Evolutionary conservation across 2,888 invertebrate genomes (phyloP).

Genomic region (Branchinecta sandiegonensis): DNA sequence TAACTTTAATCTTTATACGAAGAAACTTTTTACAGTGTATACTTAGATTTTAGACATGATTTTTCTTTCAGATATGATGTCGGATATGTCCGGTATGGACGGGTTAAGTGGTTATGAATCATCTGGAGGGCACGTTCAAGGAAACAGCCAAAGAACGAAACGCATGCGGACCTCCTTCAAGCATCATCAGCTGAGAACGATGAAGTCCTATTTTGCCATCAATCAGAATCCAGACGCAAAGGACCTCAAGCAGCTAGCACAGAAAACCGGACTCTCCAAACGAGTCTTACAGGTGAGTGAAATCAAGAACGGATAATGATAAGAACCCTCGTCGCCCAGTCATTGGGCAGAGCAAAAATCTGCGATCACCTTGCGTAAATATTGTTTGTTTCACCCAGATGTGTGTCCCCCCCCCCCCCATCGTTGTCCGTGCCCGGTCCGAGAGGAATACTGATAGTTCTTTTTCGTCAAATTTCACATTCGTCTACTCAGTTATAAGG

Average conservation of each 20-base stretch:
- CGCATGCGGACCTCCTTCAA: constrained; percentile 98
- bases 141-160: constrained; percentile 53
- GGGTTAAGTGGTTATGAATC: constrained; percentile 14
- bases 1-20: too few species aligned
- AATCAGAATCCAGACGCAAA: constrained; percentile 99
- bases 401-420: too few species aligned
- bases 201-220: constrained; percentile 97
- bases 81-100: constrained; percentile 18
- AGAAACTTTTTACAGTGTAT: too few species aligned
- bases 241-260: constrained; percentile 91
- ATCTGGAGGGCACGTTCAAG: constrained; percentile 23
- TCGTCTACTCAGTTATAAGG: too few species aligned
- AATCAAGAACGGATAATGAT: too few species aligned
- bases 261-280: constrained; percentile 95
- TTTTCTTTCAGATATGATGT: constrained; percentile 19
- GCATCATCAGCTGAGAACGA: constrained; percentile 93
- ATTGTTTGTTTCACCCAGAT: too few species aligned
- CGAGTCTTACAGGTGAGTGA: constrained; percentile 78
- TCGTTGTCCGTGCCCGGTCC: too few species aligned
- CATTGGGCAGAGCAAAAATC: too few species aligned
- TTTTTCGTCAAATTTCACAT: too few species aligned
- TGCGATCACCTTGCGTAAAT: too few species aligned
- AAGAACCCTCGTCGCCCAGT: too few species aligned
- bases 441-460: too few species aligned
- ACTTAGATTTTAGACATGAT: background rate